A percentile compares a stretch with the other conserved stretches of the same genome.
These are phyloP conservation scores for Lymantria monacha DNA, from an alignment of 2,888 invertebrate species.

Conservation along the genomic window DNA sequence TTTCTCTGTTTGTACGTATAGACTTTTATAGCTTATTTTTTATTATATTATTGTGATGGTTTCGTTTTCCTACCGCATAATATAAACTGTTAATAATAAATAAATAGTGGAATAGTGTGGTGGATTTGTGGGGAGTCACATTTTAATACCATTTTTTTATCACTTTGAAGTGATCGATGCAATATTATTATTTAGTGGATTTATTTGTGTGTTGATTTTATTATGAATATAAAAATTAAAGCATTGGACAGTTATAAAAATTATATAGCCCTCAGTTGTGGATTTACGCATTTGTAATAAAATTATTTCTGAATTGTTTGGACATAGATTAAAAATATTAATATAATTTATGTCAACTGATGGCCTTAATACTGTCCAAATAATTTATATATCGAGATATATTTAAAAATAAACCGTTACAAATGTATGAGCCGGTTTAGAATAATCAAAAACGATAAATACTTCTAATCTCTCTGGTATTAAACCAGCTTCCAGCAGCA, in stretches of 20 bases:
- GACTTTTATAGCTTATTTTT: slow-evolving; percentile 76
- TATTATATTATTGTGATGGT: slow-evolving; percentile 78
- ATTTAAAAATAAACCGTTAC: no score
- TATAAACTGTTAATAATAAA: slow-evolving; percentile 77
- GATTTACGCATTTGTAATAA: slow-evolving; percentile 6
- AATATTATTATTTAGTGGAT: slow-evolving; percentile 65
- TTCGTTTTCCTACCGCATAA: slow-evolving; percentile 79
- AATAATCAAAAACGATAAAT: no score
- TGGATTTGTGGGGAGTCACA: slow-evolving; percentile 71
- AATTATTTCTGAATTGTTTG: neutral
- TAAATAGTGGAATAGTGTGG: slow-evolving; percentile 66
- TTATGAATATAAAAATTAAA: slow-evolving; percentile 50
- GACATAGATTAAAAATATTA: neutral
- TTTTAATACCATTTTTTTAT: slow-evolving; percentile 66
- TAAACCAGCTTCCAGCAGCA: no score
- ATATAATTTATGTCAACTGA: neutral
- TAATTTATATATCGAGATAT: neutral
- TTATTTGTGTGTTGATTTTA: slow-evolving; percentile 55
- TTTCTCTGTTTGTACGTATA: slow-evolving; percentile 76
- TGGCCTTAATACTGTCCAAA: neutral
- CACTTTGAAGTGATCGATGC: slow-evolving; percentile 59
- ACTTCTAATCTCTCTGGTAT: no score
- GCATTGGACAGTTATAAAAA: slow-evolving; percentile 74
- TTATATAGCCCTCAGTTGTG: slow-evolving; percentile 49
- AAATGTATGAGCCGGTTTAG: no score